Conservation (phyloP, 2,113 vertebrate genomes). For the Empidonax traillii region DNA sequence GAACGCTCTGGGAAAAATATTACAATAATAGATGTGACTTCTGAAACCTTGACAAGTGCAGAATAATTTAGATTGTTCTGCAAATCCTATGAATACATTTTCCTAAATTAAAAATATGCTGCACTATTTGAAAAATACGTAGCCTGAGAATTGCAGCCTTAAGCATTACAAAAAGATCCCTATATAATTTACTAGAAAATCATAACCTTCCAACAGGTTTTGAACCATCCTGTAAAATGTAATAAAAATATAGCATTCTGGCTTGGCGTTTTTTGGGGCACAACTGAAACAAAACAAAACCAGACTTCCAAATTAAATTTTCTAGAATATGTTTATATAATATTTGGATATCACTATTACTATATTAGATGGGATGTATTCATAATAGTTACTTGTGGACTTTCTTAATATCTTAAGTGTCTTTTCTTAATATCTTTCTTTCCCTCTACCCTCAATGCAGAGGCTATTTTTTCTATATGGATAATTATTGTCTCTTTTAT, state of each 20-base stretch:
- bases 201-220: not conserved
- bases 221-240: not conserved
- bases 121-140: not conserved
- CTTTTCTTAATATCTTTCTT: not conserved
- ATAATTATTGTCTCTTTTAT: not conserved
- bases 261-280: not conserved
- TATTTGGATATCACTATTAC: not conserved
- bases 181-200: not conserved
- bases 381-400: not conserved
- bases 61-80: slow-evolving; percentile 31
- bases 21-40: not conserved
- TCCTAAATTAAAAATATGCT: slow-evolving; percentile 5
- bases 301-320: not conserved
- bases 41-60: slow-evolving; percentile 21
- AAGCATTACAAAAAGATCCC: not conserved
- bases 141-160: not conserved
- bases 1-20: not conserved
- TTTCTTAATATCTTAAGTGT: not conserved
- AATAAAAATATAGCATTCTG: not conserved
- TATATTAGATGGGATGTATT: not conserved
- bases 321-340: not conserved
- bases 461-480: not conserved
- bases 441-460: not conserved
- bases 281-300: not conserved
- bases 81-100: not conserved